Conservation (phyloP, 2,797 vertebrate genomes). For the Silurus aristotelis region DNA sequence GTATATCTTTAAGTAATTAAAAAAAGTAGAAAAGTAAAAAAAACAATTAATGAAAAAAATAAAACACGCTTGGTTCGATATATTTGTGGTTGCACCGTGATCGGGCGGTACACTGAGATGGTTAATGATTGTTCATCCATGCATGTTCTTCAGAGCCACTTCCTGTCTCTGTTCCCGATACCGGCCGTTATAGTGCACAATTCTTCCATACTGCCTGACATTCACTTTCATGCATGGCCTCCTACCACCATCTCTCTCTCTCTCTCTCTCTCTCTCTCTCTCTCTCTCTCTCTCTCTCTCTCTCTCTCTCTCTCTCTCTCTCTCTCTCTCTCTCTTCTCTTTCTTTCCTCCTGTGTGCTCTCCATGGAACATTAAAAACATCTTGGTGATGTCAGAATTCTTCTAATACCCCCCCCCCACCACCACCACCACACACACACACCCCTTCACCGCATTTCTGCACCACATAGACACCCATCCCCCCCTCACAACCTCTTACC, state of each 20-base stretch:
- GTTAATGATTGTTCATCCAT: neutral
- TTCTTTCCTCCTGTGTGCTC: constrained; percentile 55
- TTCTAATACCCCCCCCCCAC: constrained; percentile 53
- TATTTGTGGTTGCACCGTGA: neutral
- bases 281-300: constrained; percentile 38
- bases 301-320: too few relatives aligned
- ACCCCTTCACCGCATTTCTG: neutral
- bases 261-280: constrained; percentile 42
- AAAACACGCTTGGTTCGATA: neutral
- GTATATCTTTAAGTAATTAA: too few relatives aligned
- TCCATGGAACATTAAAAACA: constrained; percentile 72
- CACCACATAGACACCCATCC: constrained; percentile 37
- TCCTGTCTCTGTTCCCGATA: constrained; percentile 62
- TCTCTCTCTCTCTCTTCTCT: too few relatives aligned
- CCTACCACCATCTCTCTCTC: constrained; percentile 45
- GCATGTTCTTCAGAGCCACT: constrained; percentile 21
- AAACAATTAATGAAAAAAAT: neutral
- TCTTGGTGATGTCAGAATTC: constrained; percentile 72
- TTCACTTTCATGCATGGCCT: constrained; percentile 79
- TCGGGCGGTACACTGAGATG: neutral
- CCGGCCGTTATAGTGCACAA: constrained; percentile 74
- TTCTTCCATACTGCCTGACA: constrained; percentile 75
- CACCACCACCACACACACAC: too few relatives aligned
- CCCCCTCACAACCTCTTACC: constrained; percentile 43
- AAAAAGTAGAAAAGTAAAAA: too few relatives aligned